phyloP scores from a whole-genome alignment of 2,113 vertebrate species.

The Cephalophus harveyi region DNA sequence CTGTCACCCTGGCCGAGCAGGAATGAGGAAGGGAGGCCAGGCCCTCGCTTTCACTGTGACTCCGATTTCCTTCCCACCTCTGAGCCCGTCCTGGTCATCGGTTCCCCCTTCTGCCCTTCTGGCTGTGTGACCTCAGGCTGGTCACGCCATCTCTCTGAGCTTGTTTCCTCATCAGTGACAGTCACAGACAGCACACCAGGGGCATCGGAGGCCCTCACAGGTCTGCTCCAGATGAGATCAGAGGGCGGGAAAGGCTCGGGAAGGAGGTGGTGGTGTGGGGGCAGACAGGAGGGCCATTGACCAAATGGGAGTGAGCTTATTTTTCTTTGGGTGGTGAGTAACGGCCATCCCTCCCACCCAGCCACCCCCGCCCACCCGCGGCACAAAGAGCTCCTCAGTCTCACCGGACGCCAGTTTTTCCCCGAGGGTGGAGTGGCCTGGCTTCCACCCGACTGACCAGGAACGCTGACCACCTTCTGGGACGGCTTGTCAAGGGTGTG shows the following conservation, averaged over 20 bases:
- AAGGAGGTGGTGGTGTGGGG: neutral
- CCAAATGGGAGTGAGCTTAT: neutral
- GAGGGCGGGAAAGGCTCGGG: neutral
- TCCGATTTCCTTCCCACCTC: neutral
- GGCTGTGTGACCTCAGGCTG: neutral
- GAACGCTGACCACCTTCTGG: neutral
- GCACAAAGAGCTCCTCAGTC: slow-evolving; percentile 57
- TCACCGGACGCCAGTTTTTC: neutral
- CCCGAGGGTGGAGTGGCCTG: slow-evolving; percentile 34
- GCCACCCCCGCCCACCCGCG: neutral
- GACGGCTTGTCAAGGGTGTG: neutral
- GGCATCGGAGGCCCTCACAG: neutral
- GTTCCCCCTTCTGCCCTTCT: neutral
- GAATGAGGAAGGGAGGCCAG: neutral
- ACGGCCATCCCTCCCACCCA: neutral
- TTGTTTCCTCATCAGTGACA: neutral
- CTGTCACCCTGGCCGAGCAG: neutral
- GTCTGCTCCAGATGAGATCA: slow-evolving; percentile 43
- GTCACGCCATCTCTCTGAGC: neutral
- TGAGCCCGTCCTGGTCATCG: neutral
- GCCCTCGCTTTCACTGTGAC: neutral
- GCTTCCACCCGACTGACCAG: neutral
- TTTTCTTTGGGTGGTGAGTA: slow-evolving; percentile 53
- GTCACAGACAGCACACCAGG: neutral
- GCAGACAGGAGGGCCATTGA: neutral